Percentiles rank a stretch among this genome's conserved stretches.
These are phyloP conservation scores for Elysia crispata DNA, from an alignment of 2,888 invertebrate genomes.

Conservation along the genomic window DNA sequence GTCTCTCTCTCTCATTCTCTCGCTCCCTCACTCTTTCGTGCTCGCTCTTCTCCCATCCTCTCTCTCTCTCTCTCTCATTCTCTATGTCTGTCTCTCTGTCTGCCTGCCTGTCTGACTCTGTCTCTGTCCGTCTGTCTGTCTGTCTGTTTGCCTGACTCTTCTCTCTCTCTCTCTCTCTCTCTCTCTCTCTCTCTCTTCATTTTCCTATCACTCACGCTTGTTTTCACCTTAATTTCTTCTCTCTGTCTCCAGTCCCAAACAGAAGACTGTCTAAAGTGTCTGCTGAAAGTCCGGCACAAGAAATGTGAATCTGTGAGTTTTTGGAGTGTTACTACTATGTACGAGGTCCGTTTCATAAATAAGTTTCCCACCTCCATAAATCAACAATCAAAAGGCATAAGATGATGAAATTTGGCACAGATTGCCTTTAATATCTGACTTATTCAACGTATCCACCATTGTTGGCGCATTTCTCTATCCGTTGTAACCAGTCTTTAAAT, in stretches of 20 bases:
- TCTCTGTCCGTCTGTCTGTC: not conserved
- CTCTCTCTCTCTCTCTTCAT: not conserved
- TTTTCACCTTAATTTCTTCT: too few species aligned
- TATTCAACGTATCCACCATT: too few species aligned
- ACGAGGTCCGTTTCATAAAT: too few species aligned
- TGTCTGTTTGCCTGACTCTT: not conserved
- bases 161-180: constrained; percentile 3
- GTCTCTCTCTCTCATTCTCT: not conserved
- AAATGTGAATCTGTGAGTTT: constrained; percentile 75
- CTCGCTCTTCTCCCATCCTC: not conserved
- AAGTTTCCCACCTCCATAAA: too few species aligned
- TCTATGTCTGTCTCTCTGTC: not conserved
- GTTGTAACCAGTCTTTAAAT: too few species aligned
- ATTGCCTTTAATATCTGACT: too few species aligned
- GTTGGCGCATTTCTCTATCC: too few species aligned
- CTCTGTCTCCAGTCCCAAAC: constrained; percentile 63
- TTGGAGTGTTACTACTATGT: too few species aligned
- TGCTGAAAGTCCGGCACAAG: constrained; percentile 74
- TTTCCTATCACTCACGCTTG: not conserved
- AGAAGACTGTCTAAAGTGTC: constrained; percentile 76
- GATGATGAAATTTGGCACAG: too few species aligned
- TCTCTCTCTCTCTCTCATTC: not conserved
- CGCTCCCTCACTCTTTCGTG: not conserved
- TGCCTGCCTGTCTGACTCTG: not conserved
- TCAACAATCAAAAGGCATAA: too few species aligned